Evolutionary conservation across 1,140 invertebrate genomes (phyloP).

Genomic region (Drosophila setifemur): DNA sequence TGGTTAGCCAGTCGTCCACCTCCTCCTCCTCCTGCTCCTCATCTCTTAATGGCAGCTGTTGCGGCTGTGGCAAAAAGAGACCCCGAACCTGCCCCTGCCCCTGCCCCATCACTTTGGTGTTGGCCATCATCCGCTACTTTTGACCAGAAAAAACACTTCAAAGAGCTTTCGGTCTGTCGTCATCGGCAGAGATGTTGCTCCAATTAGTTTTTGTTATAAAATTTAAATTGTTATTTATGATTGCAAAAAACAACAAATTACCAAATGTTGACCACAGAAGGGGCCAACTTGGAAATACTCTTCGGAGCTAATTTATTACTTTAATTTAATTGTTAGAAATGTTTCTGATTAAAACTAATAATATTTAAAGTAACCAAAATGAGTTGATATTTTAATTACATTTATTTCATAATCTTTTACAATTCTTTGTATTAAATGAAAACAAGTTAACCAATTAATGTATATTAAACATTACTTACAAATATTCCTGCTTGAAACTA

Average conservation of each 20-base stretch:
- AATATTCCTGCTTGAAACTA: too few species aligned
- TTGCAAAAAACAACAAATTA: constrained; percentile 8
- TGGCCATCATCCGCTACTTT: constrained; percentile 1
- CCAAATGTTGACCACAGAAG: constrained; percentile 38
- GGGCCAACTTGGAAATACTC: constrained; percentile 3
- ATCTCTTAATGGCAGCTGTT: constrained; percentile 29
- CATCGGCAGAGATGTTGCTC: constrained; percentile 32
- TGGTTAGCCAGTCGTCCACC: not conserved
- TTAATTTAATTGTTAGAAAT: too few species aligned
- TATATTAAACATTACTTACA: too few species aligned
- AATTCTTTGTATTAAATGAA: too few species aligned
- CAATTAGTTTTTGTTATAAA: constrained; percentile 52
- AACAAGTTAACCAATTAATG: too few species aligned
- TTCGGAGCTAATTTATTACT: too few species aligned
- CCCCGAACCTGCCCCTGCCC: constrained; percentile 12
- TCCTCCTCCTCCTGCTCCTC: constrained; percentile 7
- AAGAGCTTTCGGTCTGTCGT: constrained; percentile 32
- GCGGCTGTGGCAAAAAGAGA: constrained; percentile 14
- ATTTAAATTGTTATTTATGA: constrained; percentile 51
- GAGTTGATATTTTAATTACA: too few species aligned
- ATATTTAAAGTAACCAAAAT: too few species aligned
- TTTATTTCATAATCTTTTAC: too few species aligned
- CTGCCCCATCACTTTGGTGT: too few species aligned
- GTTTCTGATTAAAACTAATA: too few species aligned
- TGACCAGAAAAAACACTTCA: constrained; percentile 27